These are phyloP conservation scores for Rhodinocichla rosea DNA, from an alignment of 2,113 vertebrate genomes.

Conservation along the genomic window DNA sequence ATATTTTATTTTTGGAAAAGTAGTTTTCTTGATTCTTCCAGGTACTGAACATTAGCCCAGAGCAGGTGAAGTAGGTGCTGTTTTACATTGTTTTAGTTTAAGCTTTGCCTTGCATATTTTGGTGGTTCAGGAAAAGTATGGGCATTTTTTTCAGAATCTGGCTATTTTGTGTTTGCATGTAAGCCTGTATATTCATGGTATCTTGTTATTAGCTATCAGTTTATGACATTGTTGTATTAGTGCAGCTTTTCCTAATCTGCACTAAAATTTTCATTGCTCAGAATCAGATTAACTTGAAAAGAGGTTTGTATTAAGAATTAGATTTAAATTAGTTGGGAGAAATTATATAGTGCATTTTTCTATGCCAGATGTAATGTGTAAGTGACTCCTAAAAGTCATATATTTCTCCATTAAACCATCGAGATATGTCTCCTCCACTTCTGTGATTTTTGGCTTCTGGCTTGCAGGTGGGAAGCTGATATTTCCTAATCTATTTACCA, in stretches of 20 bases:
- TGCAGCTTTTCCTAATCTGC: not conserved
- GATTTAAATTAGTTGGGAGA: not conserved
- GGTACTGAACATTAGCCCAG: not conserved
- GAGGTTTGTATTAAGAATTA: not conserved
- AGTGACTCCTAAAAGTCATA: not conserved
- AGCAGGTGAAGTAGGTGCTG: not conserved
- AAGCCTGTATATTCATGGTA: not conserved
- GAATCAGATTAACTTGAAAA: not conserved
- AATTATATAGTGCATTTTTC: not conserved
- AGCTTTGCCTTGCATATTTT: not conserved
- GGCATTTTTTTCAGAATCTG: not conserved
- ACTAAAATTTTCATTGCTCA: not conserved
- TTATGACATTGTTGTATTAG: not conserved
- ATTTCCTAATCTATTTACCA: not conserved
- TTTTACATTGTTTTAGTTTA: not conserved
- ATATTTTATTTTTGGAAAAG: not conserved
- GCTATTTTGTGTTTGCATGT: not conserved
- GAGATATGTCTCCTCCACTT: not conserved
- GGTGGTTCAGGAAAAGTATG: not conserved
- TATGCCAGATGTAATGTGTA: not conserved
- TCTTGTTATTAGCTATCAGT: not conserved
- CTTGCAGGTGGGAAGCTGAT: not conserved
- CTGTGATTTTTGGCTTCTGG: not conserved
- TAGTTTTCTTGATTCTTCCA: not conserved
- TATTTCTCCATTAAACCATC: not conserved